Evolutionary conservation across 1,140 invertebrate species (phyloP), one percentile per base, ranked within the genome.

Genomic region (Bursaphelenchus mucronatus): DNA sequence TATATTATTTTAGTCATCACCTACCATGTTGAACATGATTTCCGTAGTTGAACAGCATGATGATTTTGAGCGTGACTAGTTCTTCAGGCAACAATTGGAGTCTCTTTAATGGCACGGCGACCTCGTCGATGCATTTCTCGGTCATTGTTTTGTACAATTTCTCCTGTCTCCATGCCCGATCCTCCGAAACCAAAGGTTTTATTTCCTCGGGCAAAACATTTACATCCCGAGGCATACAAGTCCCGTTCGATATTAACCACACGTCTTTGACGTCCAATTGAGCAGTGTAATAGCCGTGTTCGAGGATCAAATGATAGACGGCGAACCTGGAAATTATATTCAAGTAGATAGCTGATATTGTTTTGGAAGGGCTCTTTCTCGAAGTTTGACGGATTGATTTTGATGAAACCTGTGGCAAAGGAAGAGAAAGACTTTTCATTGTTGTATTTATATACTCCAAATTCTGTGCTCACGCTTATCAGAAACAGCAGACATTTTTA

Each of bases 111-210:
- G 77, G 77, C 8, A 70, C 55, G 17, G 75, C 79, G 21, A 79
- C 77, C 55, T 82, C 77, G 53, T 79, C 77, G 21, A 79, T 82
- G 56, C 79, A 79, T 3, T 64, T 45, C 46, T 79, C 76, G 6
- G 77, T 79, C 77, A 79, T 79, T 56, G 79, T 69, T 43, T 73
- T 73, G 58, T 79, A 79, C 17, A 79, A 61, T 58, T 81, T 82
- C 53, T 79, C 79, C 58, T 79, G 77, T 53, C 77, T 63, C 77
- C 77, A 79, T 54, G 76, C 76, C 21, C 71, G 19, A 17, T 73
- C 71, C 46, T 70, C 67, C 43, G 72, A 45, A 13, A 73, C 61
- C 43, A 55, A n/a, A 13, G 41, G 11, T 63, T n/a, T 61, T 61
- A 54, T 72, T 53, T 70, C 69, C 13, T 73, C 61, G 3, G 69